These are phyloP conservation scores for Meandrina meandrites DNA, from an alignment of 92 coral and sea anemone genomes.

Conservation along the genomic window DNA sequence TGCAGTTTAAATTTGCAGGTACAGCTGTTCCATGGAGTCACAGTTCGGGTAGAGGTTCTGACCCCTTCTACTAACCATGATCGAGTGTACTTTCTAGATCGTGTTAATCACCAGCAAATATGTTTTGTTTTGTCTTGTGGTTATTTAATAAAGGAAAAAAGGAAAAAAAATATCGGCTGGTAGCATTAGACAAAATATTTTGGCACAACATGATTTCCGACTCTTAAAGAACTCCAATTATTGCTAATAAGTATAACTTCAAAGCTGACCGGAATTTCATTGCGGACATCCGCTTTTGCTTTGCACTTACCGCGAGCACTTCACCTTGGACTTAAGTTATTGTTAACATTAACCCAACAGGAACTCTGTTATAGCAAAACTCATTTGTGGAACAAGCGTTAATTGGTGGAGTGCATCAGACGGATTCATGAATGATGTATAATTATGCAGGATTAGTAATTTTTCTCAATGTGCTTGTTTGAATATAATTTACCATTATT, in stretches of 20 bases:
- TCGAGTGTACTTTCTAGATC: too few relatives aligned
- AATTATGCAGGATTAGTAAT: background rate
- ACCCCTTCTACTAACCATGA: too few relatives aligned
- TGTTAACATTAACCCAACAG: background rate
- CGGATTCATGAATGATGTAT: background rate
- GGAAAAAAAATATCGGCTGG: background rate
- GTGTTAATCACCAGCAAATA: too few relatives aligned
- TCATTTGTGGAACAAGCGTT: background rate
- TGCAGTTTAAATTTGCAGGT: too few relatives aligned
- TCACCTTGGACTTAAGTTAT: background rate
- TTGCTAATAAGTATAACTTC: background rate
- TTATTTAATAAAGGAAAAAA: too few relatives aligned
- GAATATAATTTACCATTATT: background rate
- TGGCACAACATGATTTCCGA: background rate
- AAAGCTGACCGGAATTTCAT: background rate
- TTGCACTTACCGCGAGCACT: background rate
- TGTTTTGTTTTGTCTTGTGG: too few relatives aligned
- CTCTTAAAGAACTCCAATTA: background rate
- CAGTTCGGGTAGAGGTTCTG: too few relatives aligned
- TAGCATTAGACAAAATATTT: background rate
- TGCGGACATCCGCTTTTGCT: background rate
- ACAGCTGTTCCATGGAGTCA: too few relatives aligned
- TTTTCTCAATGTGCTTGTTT: background rate
- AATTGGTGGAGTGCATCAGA: background rate
- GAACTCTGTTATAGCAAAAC: background rate